Percentiles rank a stretch among this genome's conserved stretches.
phyloP scores from a whole-genome alignment of 2,888 invertebrate species.

The Amphipyra tragopoginis region DNA sequence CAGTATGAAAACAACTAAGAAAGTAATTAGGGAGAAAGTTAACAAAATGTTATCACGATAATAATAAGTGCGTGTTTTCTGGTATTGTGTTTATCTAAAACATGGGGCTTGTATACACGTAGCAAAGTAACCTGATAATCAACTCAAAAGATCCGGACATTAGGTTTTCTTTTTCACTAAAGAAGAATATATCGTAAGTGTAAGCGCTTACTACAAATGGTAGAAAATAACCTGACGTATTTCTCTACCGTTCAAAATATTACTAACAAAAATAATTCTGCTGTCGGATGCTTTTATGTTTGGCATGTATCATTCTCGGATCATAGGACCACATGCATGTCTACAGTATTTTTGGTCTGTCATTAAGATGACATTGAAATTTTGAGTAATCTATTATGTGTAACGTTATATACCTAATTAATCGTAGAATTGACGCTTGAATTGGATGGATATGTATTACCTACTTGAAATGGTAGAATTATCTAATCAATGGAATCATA shows the following conservation, averaged over 20 bases:
- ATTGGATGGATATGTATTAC: no score
- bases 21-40: constrained; percentile 50
- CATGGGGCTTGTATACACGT: constrained; percentile 21
- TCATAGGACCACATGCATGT: constrained; percentile 9
- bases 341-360: not conserved
- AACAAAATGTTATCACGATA: constrained; percentile 52
- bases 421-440: no score
- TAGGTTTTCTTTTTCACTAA: constrained; percentile 46
- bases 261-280: constrained; percentile 27
- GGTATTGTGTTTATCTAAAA: constrained; percentile 52
- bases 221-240: constrained; percentile 26
- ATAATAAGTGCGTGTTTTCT: constrained; percentile 45
- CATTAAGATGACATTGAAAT: not conserved
- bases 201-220: constrained; percentile 12
- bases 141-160: constrained; percentile 40
- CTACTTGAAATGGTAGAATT: no score
- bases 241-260: constrained; percentile 27
- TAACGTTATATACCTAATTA: no score
- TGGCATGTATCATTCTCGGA: constrained; percentile 29
- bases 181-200: constrained; percentile 39
- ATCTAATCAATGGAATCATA: no score
- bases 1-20: constrained; percentile 51
- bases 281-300: constrained; percentile 31
- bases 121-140: constrained; percentile 38
- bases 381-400: no score